Percentiles rank a stretch among this genome's conserved stretches.
These are phyloP conservation scores for Drosophila sturtevanti DNA, from an alignment of 1,140 invertebrate species.

Conservation along the genomic window DNA sequence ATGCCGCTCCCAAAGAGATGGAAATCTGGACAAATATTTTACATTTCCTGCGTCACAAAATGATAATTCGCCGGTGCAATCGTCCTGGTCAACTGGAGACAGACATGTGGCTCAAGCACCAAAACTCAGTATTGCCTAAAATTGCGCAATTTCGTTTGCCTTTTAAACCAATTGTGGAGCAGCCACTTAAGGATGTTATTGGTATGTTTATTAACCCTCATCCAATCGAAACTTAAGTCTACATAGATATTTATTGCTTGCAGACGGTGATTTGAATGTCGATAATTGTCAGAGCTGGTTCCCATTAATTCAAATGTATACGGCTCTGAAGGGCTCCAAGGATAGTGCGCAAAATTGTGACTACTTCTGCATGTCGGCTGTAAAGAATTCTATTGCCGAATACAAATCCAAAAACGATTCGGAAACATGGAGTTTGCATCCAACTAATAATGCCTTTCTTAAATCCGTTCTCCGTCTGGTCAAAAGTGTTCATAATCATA, in stretches of 20 bases:
- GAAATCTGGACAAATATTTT: constrained; percentile 75
- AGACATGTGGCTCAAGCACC: constrained; percentile 75
- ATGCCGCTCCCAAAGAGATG: constrained; percentile 72
- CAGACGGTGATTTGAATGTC: constrained; percentile 73
- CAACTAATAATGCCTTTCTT: constrained; percentile 80
- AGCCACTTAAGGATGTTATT: constrained; percentile 74
- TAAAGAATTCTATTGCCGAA: constrained; percentile 78
- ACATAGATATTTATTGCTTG: too few relatives aligned
- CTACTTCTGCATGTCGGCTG: constrained; percentile 79
- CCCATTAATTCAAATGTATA: constrained; percentile 76
- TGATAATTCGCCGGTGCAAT: constrained; percentile 63
- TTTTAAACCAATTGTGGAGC: constrained; percentile 73
- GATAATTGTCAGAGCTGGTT: constrained; percentile 82
- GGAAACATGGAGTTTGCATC: constrained; percentile 73
- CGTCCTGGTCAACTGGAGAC: constrained; percentile 72
- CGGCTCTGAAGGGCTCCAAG: constrained; percentile 63
- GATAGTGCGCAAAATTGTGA: constrained; percentile 68
- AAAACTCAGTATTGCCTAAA: constrained; percentile 73
- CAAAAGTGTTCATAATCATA: constrained; percentile 57
- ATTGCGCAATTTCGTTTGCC: constrained; percentile 77
- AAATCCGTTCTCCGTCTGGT: constrained; percentile 74
- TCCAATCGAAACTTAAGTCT: too few relatives aligned
- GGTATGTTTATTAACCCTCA: constrained; percentile 38
- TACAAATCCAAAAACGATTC: constrained; percentile 69
- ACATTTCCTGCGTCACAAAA: constrained; percentile 78